Percentiles rank a stretch among this genome's conserved stretches.
phyloP scores from a whole-genome alignment of 2,888 invertebrate genomes.

The Noctua pronuba region DNA sequence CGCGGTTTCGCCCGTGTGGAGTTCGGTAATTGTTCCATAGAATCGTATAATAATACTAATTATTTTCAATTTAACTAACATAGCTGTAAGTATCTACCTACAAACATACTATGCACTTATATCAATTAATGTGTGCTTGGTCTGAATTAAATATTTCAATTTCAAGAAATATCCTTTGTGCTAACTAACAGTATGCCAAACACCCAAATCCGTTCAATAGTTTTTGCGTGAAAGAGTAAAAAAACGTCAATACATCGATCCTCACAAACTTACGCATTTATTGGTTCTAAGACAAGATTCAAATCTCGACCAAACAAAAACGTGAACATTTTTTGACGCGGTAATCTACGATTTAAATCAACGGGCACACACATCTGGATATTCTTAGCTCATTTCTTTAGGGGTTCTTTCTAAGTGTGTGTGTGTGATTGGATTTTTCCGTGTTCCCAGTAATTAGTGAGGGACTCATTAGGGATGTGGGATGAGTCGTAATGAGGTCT shows the following conservation, averaged over 20 bases:
- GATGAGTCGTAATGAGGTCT: slow-evolving; percentile 79
- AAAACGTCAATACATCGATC: neutral
- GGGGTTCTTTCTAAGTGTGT: slow-evolving; percentile 45
- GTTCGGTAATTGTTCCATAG: neutral
- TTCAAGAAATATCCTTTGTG: too few species aligned
- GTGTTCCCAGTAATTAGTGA: slow-evolving; percentile 87
- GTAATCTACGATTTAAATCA: slow-evolving; percentile 2
- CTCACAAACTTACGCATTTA: neutral
- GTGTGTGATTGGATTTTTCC: slow-evolving; percentile 88
- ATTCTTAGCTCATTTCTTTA: slow-evolving; percentile 73
- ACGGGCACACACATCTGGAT: slow-evolving; percentile 81
- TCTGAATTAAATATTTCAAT: too few species aligned
- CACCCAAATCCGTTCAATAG: neutral
- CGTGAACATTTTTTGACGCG: neutral
- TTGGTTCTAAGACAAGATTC: neutral
- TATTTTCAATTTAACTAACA: too few species aligned
- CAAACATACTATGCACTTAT: too few species aligned
- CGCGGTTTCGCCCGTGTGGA: slow-evolving; percentile 46
- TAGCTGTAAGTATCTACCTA: too few species aligned
- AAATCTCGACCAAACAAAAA: neutral
- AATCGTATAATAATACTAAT: too few species aligned
- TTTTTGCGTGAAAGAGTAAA: neutral
- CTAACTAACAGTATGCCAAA: neutral
- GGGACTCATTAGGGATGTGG: slow-evolving; percentile 82
- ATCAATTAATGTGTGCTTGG: too few species aligned